Percentiles rank a stretch among this genome's conserved stretches.
phyloP scores from a whole-genome alignment of 2,888 invertebrate species.

The Caenorhabditis drosophilae region DNA sequence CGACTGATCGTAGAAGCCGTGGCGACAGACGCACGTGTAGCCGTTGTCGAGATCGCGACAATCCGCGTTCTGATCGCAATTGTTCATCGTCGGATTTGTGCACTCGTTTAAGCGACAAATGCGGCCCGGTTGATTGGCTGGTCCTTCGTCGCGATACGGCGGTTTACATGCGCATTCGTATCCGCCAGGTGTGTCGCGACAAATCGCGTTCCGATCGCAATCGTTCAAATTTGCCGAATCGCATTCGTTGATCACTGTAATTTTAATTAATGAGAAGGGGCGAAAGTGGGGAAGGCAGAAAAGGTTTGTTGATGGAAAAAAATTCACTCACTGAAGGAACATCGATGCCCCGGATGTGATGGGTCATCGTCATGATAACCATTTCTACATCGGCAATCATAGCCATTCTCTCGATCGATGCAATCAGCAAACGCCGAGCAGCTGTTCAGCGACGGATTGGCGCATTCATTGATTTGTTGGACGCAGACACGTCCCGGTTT shows the following conservation, averaged over 20 bases:
- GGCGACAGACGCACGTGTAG: slow-evolving; percentile 59
- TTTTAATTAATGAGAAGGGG: no score
- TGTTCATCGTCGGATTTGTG: slow-evolving; percentile 50
- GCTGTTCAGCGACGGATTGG: slow-evolving; percentile 64
- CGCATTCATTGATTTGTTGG: slow-evolving; percentile 59
- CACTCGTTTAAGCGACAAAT: slow-evolving; percentile 66
- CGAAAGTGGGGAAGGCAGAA: no score
- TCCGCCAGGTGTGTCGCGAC: slow-evolving; percentile 65
- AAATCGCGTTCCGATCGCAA: slow-evolving; percentile 65
- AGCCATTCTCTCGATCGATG: slow-evolving; percentile 64
- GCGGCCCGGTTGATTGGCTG: slow-evolving; percentile 52
- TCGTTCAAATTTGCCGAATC: slow-evolving; percentile 67
- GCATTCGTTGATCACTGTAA: slow-evolving; percentile 67
- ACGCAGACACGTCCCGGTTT: slow-evolving; percentile 63
- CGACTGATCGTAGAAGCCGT: slow-evolving; percentile 65
- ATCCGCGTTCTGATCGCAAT: slow-evolving; percentile 61
- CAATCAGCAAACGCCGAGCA: slow-evolving; percentile 68
- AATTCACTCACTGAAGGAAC: slow-evolving; percentile 58
- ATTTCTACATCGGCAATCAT: slow-evolving; percentile 55
- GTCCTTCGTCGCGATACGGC: slow-evolving; percentile 62
- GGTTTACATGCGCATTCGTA: slow-evolving; percentile 59
- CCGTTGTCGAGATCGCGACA: slow-evolving; percentile 64
- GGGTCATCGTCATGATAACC: slow-evolving; percentile 68
- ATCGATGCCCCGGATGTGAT: slow-evolving; percentile 62
- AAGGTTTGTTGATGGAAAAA: no score